A percentile compares a stretch with the other conserved stretches of the same genome.
These are phyloP conservation scores for Lacerta viridis DNA, from an alignment of 2,797 vertebrate species.

Conservation along the genomic window DNA sequence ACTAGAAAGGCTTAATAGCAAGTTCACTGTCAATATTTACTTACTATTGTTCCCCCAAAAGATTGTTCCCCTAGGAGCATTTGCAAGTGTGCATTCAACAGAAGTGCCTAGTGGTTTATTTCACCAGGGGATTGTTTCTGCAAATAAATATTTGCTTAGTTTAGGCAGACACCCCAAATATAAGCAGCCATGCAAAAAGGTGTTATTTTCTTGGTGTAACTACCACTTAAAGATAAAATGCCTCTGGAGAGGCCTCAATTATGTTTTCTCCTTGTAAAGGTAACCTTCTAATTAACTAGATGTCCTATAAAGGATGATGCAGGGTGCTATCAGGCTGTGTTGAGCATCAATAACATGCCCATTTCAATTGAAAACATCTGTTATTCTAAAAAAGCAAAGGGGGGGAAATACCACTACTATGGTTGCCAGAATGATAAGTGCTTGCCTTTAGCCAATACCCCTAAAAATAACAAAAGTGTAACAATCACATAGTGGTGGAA, in stretches of 20 bases:
- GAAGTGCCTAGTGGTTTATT: conserved; percentile 34
- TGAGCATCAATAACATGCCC: conserved; percentile 45
- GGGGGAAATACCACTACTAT: conserved; percentile 7
- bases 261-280: conserved; percentile 41
- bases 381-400: conserved; percentile 63
- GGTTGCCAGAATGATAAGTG: conserved; percentile 39
- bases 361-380: conserved; percentile 71
- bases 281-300: conserved; percentile 64
- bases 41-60: conserved; percentile 27
- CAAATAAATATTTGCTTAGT: conserved; percentile 37
- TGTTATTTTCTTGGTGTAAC: conserved; percentile 49
- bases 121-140: conserved; percentile 37
- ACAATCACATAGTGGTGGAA: conserved; percentile 66
- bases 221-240: conserved; percentile 50
- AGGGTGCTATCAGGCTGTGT: conserved; percentile 62
- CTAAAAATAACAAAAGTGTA: conserved; percentile 65
- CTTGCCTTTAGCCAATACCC: conserved; percentile 65
- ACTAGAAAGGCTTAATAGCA: conserved; percentile 4
- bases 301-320: conserved; percentile 53
- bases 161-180: conserved; percentile 34
- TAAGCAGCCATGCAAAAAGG: conserved; percentile 18
- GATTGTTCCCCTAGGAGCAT: conserved; percentile 27
- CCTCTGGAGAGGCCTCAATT: conserved; percentile 44
- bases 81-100: conserved; percentile 37
- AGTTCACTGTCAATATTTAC: conserved; percentile 56